Base-by-base conservation (phyloP, 1,140 invertebrate species). In the Camponotus vicinus region DNA sequence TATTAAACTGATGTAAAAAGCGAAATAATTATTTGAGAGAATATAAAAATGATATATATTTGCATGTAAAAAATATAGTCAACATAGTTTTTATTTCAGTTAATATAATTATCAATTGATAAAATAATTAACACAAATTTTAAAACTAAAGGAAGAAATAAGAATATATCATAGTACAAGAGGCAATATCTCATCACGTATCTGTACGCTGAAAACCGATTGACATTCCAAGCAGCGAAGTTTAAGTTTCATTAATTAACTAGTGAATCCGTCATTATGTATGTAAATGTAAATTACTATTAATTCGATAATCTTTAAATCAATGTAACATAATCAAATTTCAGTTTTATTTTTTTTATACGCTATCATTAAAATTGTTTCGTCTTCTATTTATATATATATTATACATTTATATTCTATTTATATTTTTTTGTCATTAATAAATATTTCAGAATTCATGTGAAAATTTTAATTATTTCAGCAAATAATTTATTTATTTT, bases 71-170 rank as follows among this genome's bases (percentile, higher is more conserved):
- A 32, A 71, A n/a, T 52, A 73, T 32, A 57, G 21, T 0, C 27
- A 21, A 21, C 21, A 55, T 75, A 75, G 11, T 55, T 37, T 57
- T 75, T 57, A 15, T 6, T 55, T 21, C 6, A 73, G 6, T 55
- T 55, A 55, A 55, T 55, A 55, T 55, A 55, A 55, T 55, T 55
- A 55, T 73, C 5, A 73, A 13, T 37, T 55, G 27, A 59, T 1
- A 8, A 77, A 63, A 42, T 63, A 42, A 77, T 42, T 76, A 76
- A 27, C 15, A 63, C 13, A 42, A 42, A 76, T 32, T 42, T 76
- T 18, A 32, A 32, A 64, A 27, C 8, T 0, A 9, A 45, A 6
- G 7, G 63, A 45, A 32, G 15, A 34, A n/a, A 3, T 57, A 7
- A 40, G 13, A 27, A 18, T n/a, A 37, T 45, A 45, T 7, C n/a